Percentiles rank a stretch among this genome's conserved stretches.
Conservation (phyloP, 1,140 invertebrate genomes). For the Idris sp. region DNA sequence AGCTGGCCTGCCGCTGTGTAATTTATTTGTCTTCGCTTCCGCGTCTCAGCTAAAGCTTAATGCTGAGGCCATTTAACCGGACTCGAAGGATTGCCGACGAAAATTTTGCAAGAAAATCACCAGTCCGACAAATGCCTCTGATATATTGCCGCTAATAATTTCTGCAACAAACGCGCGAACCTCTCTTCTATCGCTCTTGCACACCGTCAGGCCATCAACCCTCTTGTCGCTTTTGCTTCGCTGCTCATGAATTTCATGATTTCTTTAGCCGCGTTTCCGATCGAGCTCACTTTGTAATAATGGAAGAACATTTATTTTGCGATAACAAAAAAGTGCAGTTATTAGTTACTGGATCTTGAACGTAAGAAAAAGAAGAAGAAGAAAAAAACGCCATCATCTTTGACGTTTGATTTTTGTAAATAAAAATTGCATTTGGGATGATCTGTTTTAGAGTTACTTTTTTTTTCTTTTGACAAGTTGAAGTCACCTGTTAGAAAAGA, state of each 20-base stretch:
- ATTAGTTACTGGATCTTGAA: constrained; percentile 22
- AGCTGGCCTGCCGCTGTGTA: constrained; percentile 67
- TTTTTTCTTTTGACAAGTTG: no score
- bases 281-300: constrained; percentile 44
- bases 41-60: constrained; percentile 71
- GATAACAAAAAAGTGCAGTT: constrained; percentile 32
- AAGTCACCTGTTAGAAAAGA: constrained; percentile 38
- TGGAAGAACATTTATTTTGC: constrained; percentile 38
- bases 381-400: no score
- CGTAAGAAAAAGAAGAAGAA: no score
- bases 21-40: constrained; percentile 77
- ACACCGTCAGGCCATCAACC: constrained; percentile 50
- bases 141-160: constrained; percentile 72
- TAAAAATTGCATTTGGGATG: no score
- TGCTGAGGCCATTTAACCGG: no score
- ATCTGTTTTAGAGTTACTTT: no score
- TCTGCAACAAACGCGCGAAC: constrained; percentile 52
- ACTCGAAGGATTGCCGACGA: constrained; percentile 66
- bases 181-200: constrained; percentile 49
- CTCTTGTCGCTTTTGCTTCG: constrained; percentile 54
- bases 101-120: constrained; percentile 76
- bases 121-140: constrained; percentile 65
- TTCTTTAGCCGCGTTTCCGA: constrained; percentile 66
- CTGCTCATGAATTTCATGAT: constrained; percentile 66
- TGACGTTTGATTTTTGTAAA: no score